These are phyloP conservation scores for Ceratothoa steindachneri DNA, from an alignment of 2,888 invertebrate genomes.

Conservation along the genomic window DNA sequence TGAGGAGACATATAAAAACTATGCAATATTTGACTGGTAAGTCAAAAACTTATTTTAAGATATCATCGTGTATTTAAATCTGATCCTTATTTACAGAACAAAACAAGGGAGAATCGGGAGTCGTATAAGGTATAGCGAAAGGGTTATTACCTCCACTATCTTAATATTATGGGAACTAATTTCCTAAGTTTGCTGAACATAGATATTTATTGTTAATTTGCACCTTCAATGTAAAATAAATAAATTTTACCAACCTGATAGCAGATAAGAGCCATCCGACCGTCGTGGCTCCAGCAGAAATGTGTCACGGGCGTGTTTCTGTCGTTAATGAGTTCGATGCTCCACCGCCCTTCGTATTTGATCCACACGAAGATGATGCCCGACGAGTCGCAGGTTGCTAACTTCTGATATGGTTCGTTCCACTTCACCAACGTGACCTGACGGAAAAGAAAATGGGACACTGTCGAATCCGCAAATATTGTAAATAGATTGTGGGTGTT, in stretches of 20 bases:
- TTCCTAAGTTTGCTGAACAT: too few species aligned
- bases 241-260: conserved; percentile 79
- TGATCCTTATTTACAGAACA: too few species aligned
- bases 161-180: too few species aligned
- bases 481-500: not conserved
- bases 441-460: conserved; percentile 16
- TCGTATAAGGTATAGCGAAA: too few species aligned
- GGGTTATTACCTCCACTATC: too few species aligned
- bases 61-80: too few species aligned
- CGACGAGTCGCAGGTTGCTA: conserved; percentile 94
- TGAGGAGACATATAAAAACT: too few species aligned
- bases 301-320: conserved; percentile 94
- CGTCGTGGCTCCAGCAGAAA: conserved; percentile 98
- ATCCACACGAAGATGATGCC: conserved; percentile 99
- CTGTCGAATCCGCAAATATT: not conserved
- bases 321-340: conserved; percentile 97
- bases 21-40: too few species aligned
- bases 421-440: conserved; percentile 92
- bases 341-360: conserved; percentile 98
- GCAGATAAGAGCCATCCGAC: conserved; percentile 95
- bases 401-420: conserved; percentile 97
- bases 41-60: too few species aligned
- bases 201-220: too few species aligned
- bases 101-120: too few species aligned
- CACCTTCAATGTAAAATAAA: too few species aligned